Conservation (phyloP, 2,888 invertebrate genomes). For the Chrysotoxum bicinctum region DNA sequence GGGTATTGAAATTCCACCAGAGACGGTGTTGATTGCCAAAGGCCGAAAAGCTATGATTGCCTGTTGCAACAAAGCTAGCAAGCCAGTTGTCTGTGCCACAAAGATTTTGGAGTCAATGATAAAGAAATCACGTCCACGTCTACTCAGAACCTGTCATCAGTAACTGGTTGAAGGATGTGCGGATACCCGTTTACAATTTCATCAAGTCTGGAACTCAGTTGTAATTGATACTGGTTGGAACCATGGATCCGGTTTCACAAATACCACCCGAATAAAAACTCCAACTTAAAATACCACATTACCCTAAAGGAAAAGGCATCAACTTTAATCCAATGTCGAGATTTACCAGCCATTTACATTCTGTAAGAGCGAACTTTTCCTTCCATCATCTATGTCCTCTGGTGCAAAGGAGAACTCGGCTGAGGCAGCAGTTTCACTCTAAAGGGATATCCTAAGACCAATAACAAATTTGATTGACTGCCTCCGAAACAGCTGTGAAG, state of each 20-base stretch:
- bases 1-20: slow-evolving; percentile 98
- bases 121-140: slow-evolving; percentile 97
- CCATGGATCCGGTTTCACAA: slow-evolving; percentile 96
- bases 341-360: too few relatives aligned
- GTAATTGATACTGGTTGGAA: slow-evolving; percentile 98
- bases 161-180: slow-evolving; percentile 97
- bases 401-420: too few relatives aligned
- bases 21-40: slow-evolving; percentile 97
- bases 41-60: slow-evolving; percentile 99
- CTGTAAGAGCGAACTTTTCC: too few relatives aligned
- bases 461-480: too few relatives aligned
- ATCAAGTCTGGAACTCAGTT: slow-evolving; percentile 91
- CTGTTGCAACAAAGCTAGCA: slow-evolving; percentile 97
- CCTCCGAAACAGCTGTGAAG: too few relatives aligned
- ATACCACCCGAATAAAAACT: slow-evolving; percentile 97
- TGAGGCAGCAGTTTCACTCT: too few relatives aligned
- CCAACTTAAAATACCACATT: too few relatives aligned
- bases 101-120: slow-evolving; percentile 99
- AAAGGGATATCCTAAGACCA: too few relatives aligned
- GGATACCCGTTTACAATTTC: slow-evolving; percentile 93
- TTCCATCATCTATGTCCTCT: too few relatives aligned
- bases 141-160: slow-evolving; percentile 84
- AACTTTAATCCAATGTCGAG: too few relatives aligned
- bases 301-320: too few relatives aligned
- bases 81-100: slow-evolving; percentile 98